phyloP scores from a whole-genome alignment of 1,140 invertebrate species.

The Drosophila prosaltans region DNA sequence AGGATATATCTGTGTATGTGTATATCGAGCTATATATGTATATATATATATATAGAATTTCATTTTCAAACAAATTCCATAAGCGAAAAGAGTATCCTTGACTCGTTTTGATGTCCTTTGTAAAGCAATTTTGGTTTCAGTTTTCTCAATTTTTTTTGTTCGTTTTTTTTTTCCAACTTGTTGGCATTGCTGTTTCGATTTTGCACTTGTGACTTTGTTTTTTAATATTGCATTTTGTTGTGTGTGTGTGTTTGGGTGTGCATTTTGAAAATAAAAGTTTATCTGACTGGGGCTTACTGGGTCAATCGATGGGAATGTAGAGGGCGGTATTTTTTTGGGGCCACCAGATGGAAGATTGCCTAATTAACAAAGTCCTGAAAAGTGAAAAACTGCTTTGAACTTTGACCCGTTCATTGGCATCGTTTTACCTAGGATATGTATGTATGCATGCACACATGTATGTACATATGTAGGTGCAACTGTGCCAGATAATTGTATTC shows the following conservation, averaged over 20 bases:
- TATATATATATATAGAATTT: not conserved
- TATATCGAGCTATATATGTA: no score
- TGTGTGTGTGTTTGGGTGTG: constrained; percentile 54
- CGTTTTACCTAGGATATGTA: constrained; percentile 38
- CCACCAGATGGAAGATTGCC: constrained; percentile 37
- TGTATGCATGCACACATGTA: no score
- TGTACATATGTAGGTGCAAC: constrained; percentile 18
- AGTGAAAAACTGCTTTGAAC: constrained; percentile 50
- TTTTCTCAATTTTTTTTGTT: not conserved
- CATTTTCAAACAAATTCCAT: constrained; percentile 11
- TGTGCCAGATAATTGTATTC: constrained; percentile 78
- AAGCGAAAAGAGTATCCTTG: constrained; percentile 18
- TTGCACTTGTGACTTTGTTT: constrained; percentile 25
- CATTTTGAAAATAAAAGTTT: constrained; percentile 46
- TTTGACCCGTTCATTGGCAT: constrained; percentile 75
- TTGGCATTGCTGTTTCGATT: constrained; percentile 71
- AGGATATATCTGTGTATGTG: no score
- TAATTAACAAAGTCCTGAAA: constrained; percentile 74
- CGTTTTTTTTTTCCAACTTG: constrained; percentile 28
- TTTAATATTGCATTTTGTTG: constrained; percentile 11
- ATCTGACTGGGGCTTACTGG: constrained; percentile 54
- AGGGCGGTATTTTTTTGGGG: not conserved
- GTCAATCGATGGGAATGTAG: constrained; percentile 52
- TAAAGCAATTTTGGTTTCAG: constrained; percentile 39
- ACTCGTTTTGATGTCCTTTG: constrained; percentile 7